Conservation (phyloP, 2,113 vertebrate species). For the Mesocricetus auratus region DNA sequence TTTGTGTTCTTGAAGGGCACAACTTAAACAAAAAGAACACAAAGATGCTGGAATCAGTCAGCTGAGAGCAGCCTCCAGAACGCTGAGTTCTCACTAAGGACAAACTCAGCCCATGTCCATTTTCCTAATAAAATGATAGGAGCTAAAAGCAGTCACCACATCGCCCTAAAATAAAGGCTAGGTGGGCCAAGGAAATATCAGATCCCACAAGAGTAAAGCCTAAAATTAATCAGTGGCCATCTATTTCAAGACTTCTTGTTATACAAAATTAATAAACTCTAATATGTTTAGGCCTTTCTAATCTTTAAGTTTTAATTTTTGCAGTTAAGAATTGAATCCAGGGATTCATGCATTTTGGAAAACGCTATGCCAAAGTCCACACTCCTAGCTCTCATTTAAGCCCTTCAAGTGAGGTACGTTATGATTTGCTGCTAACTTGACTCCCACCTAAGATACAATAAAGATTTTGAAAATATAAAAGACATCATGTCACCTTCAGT, state of each 20-base stretch:
- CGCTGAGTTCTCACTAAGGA: background rate
- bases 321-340: background rate
- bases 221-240: background rate
- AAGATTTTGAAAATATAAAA: background rate
- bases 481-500: background rate
- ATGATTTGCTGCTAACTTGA: background rate
- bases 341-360: background rate
- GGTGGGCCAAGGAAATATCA: background rate
- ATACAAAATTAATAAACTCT: constrained; percentile 26
- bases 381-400: background rate
- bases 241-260: background rate
- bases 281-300: constrained; percentile 17
- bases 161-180: background rate
- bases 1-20: background rate
- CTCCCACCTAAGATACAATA: background rate
- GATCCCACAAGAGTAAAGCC: background rate
- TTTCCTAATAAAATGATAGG: background rate
- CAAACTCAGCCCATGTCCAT: background rate
- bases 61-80: background rate
- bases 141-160: background rate
- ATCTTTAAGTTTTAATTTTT: background rate
- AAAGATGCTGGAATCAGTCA: background rate
- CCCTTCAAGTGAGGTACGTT: background rate
- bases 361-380: background rate
- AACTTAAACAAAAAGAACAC: background rate